A percentile compares a stretch with the other conserved stretches of the same genome.
phyloP scores from a whole-genome alignment of 2,797 vertebrate genomes.

The Gymnothorax reevesii region DNA sequence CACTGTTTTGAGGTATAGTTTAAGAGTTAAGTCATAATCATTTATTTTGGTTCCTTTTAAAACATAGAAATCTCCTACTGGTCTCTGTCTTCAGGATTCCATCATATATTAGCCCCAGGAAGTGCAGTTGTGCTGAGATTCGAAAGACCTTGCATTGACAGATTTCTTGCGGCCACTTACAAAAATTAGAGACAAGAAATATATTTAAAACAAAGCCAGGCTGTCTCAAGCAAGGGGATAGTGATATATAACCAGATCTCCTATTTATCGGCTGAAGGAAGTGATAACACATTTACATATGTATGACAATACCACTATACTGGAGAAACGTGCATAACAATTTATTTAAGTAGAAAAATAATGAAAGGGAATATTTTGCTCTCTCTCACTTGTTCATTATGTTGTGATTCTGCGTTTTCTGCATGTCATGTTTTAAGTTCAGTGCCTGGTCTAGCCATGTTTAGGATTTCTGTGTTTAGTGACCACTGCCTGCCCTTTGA shows the following conservation, averaged over 20 bases:
- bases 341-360: background rate
- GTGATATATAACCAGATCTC: background rate
- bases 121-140: background rate
- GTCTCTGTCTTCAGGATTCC: background rate
- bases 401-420: no score
- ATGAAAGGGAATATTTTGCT: background rate
- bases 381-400: background rate
- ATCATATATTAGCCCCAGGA: background rate
- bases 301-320: background rate
- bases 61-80: background rate
- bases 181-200: background rate
- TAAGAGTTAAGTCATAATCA: background rate
- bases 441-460: no score
- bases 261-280: background rate
- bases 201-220: background rate
- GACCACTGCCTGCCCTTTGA: no score
- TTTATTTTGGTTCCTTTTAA: background rate
- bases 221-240: background rate
- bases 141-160: background rate
- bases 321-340: background rate
- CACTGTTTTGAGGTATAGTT: background rate
- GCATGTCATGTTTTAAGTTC: no score
- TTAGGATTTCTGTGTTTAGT: no score
- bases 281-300: background rate
- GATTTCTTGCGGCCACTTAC: background rate